Conservation (phyloP, 2,888 invertebrate species). For the Ophion ellenae region DNA sequence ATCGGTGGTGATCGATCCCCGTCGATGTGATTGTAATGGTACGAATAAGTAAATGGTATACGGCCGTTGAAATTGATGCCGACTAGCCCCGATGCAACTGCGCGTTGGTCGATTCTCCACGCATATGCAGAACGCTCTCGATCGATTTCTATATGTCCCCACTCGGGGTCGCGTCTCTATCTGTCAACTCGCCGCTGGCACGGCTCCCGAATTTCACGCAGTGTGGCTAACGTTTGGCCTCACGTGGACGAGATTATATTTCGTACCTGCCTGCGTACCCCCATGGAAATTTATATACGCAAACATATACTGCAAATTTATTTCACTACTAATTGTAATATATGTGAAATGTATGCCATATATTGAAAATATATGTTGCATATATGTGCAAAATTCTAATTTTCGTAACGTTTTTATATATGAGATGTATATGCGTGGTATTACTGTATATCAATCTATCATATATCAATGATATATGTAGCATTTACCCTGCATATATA, state of each 20-base stretch:
- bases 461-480: no score
- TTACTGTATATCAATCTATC: no score
- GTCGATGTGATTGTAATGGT: slow-evolving; percentile 63
- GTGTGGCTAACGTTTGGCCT: slow-evolving; percentile 41
- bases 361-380: no score
- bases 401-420: no score
- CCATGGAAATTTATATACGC: no score
- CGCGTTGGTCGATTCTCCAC: slow-evolving; percentile 51
- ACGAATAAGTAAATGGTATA: slow-evolving; percentile 47
- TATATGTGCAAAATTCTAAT: no score
- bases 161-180: neutral
- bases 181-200: slow-evolving; percentile 22
- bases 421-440: no score
- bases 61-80: slow-evolving; percentile 54
- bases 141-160: slow-evolving; percentile 39
- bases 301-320: no score
- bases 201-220: slow-evolving; percentile 46
- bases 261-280: no score
- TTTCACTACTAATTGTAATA: no score
- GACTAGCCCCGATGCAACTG: slow-evolving; percentile 47
- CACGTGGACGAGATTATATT: neutral
- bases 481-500: no score
- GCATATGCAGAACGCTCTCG: slow-evolving; percentile 33
- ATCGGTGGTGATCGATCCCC: slow-evolving; percentile 43
- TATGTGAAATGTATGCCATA: no score